Evolutionary conservation across 2,888 invertebrate genomes (phyloP), one percentile per base, ranked within the genome.

Genomic region (Orchestes rusci): DNA sequence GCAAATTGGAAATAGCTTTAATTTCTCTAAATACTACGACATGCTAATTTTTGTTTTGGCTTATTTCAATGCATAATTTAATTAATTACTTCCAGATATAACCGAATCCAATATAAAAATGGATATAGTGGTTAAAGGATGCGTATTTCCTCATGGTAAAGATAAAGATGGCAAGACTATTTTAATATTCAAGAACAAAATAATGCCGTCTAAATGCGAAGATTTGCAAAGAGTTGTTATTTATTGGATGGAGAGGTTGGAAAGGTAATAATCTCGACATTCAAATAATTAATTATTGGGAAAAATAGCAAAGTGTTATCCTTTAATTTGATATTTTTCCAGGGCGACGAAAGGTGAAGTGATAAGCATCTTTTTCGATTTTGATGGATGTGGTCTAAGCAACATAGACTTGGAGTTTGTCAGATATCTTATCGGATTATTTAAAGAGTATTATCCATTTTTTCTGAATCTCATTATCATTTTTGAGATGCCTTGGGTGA

Each of bases 341-440:
- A 50, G 48, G 38, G 42, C 40, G 61, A 80, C 80, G 45, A 77
- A 82, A 49, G 83, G 87, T 39, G 79, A 82, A 53, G 77, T 79
- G 60, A 79, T 95, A 40, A 84, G 90, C 2, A 68, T 93, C 51
- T 82, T 95, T 60, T 92, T 95, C 60, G 95, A 95, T 67, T 86
- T 95, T 85, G 80, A 82, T 23, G 85, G 85, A 16, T 82, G 90
- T 50, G 92, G 94, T 0, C 58, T 94, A 2, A 74, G 81, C 5
- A 91, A 92, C 60, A 76, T 94, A 79, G 95, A 96, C 63, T 82
- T 94, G 82, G 94, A 94, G 18, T 77, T 93, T 45, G 87, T 86
- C 0, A 88, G 85, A 62, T 91, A 87, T 61, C 71, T 94, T 50
- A 91, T 95, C 53, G 80, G 79, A 16, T 74, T 91, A 16, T 89